A percentile compares a stretch with the other conserved stretches of the same genome.
Conservation (phyloP, 2,888 invertebrate species). For the Girardia tigrina region DNA sequence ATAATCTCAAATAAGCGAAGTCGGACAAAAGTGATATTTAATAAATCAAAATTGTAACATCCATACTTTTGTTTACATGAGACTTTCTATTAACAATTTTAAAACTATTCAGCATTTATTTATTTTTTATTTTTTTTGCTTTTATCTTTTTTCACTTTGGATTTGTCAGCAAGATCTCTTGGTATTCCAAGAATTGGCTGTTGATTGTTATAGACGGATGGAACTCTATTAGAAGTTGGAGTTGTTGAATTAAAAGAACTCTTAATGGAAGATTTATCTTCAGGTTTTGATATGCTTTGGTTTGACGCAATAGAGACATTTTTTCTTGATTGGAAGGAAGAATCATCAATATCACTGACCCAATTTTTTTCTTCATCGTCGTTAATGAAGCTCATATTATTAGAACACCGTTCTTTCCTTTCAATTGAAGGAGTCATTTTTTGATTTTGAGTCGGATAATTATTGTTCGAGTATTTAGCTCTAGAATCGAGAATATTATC, state of each 20-base stretch:
- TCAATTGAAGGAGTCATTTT: constrained; percentile 2
- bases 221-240: background rate
- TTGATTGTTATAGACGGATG: background rate
- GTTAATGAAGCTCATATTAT: background rate
- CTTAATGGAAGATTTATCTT: background rate
- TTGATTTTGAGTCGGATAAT: background rate
- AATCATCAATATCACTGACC: background rate
- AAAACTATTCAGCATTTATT: too few species aligned
- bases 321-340: background rate
- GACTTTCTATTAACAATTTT: too few species aligned
- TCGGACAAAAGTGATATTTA: too few species aligned
- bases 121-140: background rate
- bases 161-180: background rate
- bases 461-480: background rate
- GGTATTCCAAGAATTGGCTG: background rate
- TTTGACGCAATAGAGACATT: background rate
- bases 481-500: background rate
- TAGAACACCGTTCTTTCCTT: background rate
- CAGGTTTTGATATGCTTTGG: background rate
- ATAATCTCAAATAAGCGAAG: too few species aligned
- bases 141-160: constrained; percentile 1
- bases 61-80: too few species aligned
- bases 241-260: background rate
- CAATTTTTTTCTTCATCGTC: background rate
- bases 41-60: too few species aligned